Base-by-base conservation (phyloP, 2,113 vertebrate genomes). In the Ornithorhynchus anatinus region DNA sequence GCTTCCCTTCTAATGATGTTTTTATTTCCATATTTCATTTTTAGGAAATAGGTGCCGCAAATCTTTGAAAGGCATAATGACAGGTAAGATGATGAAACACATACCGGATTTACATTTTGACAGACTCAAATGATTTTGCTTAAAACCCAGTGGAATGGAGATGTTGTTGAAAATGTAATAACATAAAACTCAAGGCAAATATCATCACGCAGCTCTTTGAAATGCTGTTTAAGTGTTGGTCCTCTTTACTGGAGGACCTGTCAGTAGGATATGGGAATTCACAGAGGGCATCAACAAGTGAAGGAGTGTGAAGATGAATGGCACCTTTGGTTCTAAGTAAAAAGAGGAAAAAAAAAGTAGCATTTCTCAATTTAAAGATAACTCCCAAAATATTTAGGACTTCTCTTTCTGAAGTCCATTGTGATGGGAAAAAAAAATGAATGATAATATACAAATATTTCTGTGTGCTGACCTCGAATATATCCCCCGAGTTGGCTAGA, bases 271-370 rank as follows among this genome's bases (percentile, higher is more conserved):
- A 22, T 4, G 10, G 45, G 39, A 8, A 4, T 10, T 25, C 11
- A n/a, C 5, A 23, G 9, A 10, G 17, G 11, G 37, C 3, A 14
- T 31, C 32, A 2, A 43, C 0, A 4, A 17, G 15, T 16, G 0
- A 19, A 13, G 51, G 9, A 22, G 14, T 20, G 5, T 7, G 14
- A 39, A 23, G 14, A 5, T 10, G 7, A 57, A 53, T 5, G 3
- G n/a, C n/a, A n/a, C n/a, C n/a, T n/a, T n/a, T n/a, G n/a, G n/a
- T n/a, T n/a, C n/a, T n/a, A n/a, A n/a, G n/a, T n/a, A n/a, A n/a
- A n/a, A n/a, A n/a, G n/a, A n/a, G n/a, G n/a, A n/a, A n/a, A n/a
- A n/a, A n/a, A n/a, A n/a, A n/a, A n/a, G n/a, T n/a, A n/a, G n/a
- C n/a, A n/a, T n/a, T n/a, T n/a, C n/a, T n/a, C n/a, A n/a, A n/a